Conservation (phyloP, 2,113 vertebrate genomes). For the Accipiter cooperii region DNA sequence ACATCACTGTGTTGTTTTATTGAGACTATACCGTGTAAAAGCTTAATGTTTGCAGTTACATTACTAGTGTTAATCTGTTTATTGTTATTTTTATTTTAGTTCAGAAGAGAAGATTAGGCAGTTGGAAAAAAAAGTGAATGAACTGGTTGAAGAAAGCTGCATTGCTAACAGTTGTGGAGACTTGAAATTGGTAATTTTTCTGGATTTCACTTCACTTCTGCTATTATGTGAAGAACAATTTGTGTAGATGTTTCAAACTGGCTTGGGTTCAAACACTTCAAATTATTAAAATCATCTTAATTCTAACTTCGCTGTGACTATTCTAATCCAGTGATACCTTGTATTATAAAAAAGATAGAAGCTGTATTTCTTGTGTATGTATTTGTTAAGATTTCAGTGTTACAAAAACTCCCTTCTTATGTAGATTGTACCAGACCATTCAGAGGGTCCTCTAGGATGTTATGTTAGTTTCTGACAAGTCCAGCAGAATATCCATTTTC, state of each 20-base stretch:
- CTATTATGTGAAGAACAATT: not conserved
- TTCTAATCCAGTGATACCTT: not conserved
- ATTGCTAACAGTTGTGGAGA: slow-evolving; percentile 85
- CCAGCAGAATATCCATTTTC: not conserved
- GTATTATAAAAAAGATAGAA: not conserved
- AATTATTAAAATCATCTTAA: not conserved
- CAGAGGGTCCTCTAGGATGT: not conserved
- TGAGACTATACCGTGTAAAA: not conserved
- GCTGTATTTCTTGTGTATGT: not conserved
- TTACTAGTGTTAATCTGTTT: not conserved
- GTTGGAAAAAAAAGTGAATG: slow-evolving; percentile 93
- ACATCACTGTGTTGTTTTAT: not conserved
- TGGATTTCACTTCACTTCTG: not conserved
- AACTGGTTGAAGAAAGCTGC: slow-evolving; percentile 95
- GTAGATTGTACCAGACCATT: not conserved
- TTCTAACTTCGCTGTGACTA: not conserved
- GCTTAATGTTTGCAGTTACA: not conserved
- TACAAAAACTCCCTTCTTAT: not conserved
- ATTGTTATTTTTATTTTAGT: slow-evolving; percentile 63
- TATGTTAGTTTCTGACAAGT: not conserved
- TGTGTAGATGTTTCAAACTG: not conserved
- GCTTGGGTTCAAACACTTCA: not conserved
- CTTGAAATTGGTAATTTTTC: slow-evolving; percentile 82
- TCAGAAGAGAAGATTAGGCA: slow-evolving; percentile 93
- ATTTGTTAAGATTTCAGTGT: not conserved